Conservation (phyloP, 1,140 invertebrate species). For the Drosophila melanogaster region Release_6_plus_ISO1_MT NT_037436.4:18452501-18453000, state of each 20-base stretch:
- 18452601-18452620: not conserved
- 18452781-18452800: slow-evolving; percentile 61
- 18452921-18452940: slow-evolving; percentile 73
- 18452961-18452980: slow-evolving; percentile 70
- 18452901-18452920: not conserved
- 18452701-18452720: too few species aligned
- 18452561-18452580: not conserved
- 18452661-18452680: not conserved
- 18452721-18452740: not conserved
- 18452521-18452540: slow-evolving; percentile 51
- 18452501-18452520: slow-evolving; percentile 77
- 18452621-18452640: not conserved
- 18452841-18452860: slow-evolving; percentile 56
- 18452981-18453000: slow-evolving; percentile 67
- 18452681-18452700: not conserved
- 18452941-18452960: slow-evolving; percentile 78
- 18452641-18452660: not conserved
- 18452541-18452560: slow-evolving; percentile 12
- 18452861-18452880: slow-evolving; percentile 11
- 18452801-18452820: slow-evolving; percentile 12
- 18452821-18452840: slow-evolving; percentile 78
- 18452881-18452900: not conserved
- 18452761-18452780: not conserved
- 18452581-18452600: not conserved
- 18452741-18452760: not conserved